phyloP scores from a whole-genome alignment of 2,113 vertebrate genomes.

The Mystacornis crossleyi region DNA sequence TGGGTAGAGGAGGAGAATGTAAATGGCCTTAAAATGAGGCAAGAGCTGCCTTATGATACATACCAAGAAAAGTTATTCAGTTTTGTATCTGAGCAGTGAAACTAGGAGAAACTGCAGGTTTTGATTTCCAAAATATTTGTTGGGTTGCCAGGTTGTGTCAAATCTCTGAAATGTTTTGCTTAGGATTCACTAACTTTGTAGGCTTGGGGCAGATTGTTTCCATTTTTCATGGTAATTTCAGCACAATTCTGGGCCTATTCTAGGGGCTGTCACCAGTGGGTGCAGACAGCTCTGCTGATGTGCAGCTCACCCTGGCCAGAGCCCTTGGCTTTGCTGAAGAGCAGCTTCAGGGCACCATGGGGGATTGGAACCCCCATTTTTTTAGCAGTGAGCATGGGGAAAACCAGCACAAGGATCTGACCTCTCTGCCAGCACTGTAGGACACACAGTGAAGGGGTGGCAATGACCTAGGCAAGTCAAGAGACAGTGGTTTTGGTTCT shows the following conservation, averaged over 20 bases:
- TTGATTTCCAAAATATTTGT: neutral
- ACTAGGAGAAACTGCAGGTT: neutral
- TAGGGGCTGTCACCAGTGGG: fast-evolving
- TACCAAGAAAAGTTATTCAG: neutral
- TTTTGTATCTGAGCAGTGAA: neutral
- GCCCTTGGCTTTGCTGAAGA: neutral
- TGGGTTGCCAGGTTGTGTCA: neutral
- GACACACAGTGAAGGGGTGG: fast-evolving
- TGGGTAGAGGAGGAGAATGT: neutral
- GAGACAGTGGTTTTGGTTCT: neutral
- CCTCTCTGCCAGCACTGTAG: neutral
- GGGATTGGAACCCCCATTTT: neutral
- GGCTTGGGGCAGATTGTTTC: neutral
- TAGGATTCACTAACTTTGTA: neutral
- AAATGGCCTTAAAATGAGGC: neutral
- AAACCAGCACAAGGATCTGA: neutral
- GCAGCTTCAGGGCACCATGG: fast-evolving
- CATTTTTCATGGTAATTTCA: neutral
- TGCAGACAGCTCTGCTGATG: neutral
- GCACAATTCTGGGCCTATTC: neutral
- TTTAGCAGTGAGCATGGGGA: fast-evolving
- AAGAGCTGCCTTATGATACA: neutral
- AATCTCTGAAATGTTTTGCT: neutral
- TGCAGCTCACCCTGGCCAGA: neutral
- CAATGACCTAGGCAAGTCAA: fast-evolving